These are phyloP conservation scores for Magallana gigas DNA, from an alignment of 1,140 invertebrate genomes.

Conservation along the genomic window DNA sequence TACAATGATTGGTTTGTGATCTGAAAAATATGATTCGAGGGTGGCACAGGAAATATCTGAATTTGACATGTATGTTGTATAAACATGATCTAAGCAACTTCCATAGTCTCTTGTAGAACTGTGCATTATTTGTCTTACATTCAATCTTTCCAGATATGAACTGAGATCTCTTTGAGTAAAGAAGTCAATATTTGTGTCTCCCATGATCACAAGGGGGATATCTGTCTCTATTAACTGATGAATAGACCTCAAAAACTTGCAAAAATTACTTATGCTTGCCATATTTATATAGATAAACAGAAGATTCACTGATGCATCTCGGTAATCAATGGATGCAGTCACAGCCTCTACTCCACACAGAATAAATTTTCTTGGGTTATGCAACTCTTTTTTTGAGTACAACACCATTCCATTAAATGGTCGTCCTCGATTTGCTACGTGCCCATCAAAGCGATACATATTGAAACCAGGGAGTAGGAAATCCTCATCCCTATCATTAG, in stretches of 20 bases:
- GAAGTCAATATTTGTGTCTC: background rate
- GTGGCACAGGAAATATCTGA: background rate
- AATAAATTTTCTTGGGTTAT: too few relatives aligned
- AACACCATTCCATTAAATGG: too few relatives aligned
- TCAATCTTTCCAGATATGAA: background rate
- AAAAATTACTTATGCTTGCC: too few relatives aligned
- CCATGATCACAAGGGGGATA: background rate
- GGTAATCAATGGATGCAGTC: too few relatives aligned
- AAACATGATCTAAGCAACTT: slow-evolving; percentile 36
- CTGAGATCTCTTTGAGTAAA: background rate
- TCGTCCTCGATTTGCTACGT: too few relatives aligned
- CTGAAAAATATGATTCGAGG: slow-evolving; percentile 33
- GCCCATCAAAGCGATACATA: too few relatives aligned
- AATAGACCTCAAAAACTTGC: too few relatives aligned
- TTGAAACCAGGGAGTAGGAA: too few relatives aligned
- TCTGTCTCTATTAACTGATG: background rate
- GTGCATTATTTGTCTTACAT: background rate
- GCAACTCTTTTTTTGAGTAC: too few relatives aligned
- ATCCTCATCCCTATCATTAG: background rate
- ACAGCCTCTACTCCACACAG: too few relatives aligned
- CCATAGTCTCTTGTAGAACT: slow-evolving; percentile 21
- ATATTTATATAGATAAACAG: background rate
- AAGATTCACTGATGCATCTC: too few relatives aligned
- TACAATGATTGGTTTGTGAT: slow-evolving; percentile 32
- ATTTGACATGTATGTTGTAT: background rate